Evolutionary conservation across 2,888 invertebrate species (phyloP), one percentile per base, ranked within the genome.

Genomic region (Macaria notata): DNA sequence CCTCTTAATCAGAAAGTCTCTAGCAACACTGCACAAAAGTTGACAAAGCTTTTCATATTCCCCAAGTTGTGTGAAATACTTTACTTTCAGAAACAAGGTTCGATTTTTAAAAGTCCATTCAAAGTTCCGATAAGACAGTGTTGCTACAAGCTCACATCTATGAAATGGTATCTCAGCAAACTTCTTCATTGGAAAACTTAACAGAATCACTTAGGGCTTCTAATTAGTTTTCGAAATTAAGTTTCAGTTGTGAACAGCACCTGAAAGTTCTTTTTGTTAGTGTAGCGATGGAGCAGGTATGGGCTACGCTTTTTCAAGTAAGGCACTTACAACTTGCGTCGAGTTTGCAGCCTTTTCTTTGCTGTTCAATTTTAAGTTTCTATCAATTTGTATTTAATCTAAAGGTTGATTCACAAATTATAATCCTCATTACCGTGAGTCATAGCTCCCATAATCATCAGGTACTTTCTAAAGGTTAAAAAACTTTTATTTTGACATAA

Each of bases 221-320:
- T 59, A 59, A 59, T 59, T 59, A 59, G 59, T 59, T 59, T 54
- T 59, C 38, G 51, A 59, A 51, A 59, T 55, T 60, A 54, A 60
- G 56, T 56, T 60, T 47, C 43, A 53, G 49, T 52, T 49, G 33
- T 36, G 53, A 46, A 44, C 42, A 50, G 54, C 38, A 46, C 33
- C 41, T 48, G 47, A 48, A 52, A 49, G 47, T 59, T 51, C 33
- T 51, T 59, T 58, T 52, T 59, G 54, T 55, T 51, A 31, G 48
- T 46, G 33, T 47, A 45, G 36, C 36, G 46, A 31, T 7, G 41
- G 29, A 51, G 31, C 43, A 49, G 41, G 31, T 45, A 41, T 44
- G 7, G 38, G 4, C n/a, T 42, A 8, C 43, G 33, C 1, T 36
- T 36, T 36, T 36, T 36, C 33, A 36, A 36, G 33, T 36, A 36